Percentiles rank a stretch among this genome's conserved stretches.
Conservation (phyloP, 2,888 invertebrate species). For the Drosophila macrospina region DNA sequence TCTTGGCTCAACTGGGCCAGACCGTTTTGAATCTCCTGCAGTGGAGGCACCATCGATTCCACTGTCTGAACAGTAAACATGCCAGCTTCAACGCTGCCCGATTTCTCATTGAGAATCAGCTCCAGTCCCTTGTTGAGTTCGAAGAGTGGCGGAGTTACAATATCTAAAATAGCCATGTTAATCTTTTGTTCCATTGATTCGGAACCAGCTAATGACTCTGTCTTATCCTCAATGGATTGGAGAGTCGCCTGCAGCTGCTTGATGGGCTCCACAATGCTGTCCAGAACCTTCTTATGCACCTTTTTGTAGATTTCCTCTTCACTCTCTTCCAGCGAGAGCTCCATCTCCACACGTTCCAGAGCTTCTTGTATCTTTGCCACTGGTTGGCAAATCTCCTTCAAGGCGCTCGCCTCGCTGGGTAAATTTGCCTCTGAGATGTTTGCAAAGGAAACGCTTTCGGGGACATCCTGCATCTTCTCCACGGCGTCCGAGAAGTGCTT, state of each 20-base stretch:
- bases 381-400: constrained; percentile 84
- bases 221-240: constrained; percentile 78
- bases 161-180: constrained; percentile 88
- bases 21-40: constrained; percentile 87
- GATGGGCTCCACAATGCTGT: constrained; percentile 82
- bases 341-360: constrained; percentile 84
- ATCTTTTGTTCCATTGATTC: constrained; percentile 85
- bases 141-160: constrained; percentile 88
- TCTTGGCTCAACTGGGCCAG: constrained; percentile 86
- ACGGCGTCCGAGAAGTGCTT: constrained; percentile 84
- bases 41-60: constrained; percentile 86
- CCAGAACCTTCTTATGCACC: constrained; percentile 81
- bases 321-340: constrained; percentile 83
- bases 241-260: constrained; percentile 78
- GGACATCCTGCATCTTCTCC: constrained; percentile 83
- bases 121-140: constrained; percentile 88
- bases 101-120: constrained; percentile 84
- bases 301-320: constrained; percentile 83
- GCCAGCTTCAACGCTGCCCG: constrained; percentile 78
- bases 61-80: constrained; percentile 85
- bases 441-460: constrained; percentile 81
- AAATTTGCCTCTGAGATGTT: constrained; percentile 81
- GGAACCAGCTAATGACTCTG: constrained; percentile 68
- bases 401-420: constrained; percentile 83
- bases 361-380: constrained; percentile 86